A percentile compares a stretch with the other conserved stretches of the same genome.
Conservation (phyloP, 2,113 vertebrate species). For the Oceanodroma tethys region DNA sequence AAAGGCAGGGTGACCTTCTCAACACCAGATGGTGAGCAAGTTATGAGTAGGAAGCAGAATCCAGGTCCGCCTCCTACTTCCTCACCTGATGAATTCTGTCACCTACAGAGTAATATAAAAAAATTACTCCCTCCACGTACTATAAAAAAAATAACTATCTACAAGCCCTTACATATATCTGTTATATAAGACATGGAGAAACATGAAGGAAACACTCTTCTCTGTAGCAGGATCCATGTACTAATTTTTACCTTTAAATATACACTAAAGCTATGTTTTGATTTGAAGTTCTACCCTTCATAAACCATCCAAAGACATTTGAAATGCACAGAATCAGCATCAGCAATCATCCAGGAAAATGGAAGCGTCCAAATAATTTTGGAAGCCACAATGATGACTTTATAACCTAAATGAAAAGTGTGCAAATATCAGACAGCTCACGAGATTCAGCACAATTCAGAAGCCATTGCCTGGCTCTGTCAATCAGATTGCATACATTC, state of each 20-base stretch:
- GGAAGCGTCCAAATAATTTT: not conserved
- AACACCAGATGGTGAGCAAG: not conserved
- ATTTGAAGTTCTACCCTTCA: not conserved
- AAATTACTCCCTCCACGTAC: not conserved
- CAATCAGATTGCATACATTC: not conserved
- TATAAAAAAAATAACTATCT: not conserved
- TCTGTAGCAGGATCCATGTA: not conserved
- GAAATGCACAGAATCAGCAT: not conserved
- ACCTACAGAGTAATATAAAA: not conserved
- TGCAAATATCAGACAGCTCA: not conserved
- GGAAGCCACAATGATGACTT: not conserved
- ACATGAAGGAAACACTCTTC: not conserved
- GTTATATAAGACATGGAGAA: not conserved
- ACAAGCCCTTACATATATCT: not conserved
- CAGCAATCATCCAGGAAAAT: not conserved
- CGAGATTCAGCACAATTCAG: not conserved
- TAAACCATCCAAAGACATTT: not conserved
- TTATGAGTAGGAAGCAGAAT: not conserved
- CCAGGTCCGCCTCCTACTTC: not conserved
- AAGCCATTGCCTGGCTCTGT: not conserved
- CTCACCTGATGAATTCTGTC: not conserved
- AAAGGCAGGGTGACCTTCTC: not conserved
- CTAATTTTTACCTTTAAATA: not conserved
- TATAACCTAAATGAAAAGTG: not conserved
- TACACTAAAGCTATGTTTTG: not conserved